phyloP scores from a whole-genome alignment of 92 coral and sea anemone genomes.

The Ricordea florida region DNA sequence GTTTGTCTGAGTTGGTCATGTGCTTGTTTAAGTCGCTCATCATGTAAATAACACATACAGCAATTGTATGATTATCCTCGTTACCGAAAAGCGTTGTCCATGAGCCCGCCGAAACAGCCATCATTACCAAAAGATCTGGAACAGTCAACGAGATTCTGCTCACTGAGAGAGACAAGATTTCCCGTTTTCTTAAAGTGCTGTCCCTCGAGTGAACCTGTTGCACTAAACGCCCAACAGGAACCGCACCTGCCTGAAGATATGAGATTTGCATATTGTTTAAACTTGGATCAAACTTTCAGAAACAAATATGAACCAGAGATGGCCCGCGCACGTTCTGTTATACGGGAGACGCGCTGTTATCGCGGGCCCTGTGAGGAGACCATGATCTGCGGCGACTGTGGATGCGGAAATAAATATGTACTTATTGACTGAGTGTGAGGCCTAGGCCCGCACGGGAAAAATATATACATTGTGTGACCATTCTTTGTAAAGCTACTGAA shows the following conservation, averaged over 20 bases:
- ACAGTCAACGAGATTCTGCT: constrained; percentile 93
- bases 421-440: too few species aligned
- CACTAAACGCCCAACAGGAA: constrained; percentile 95
- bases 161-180: constrained; percentile 91
- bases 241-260: constrained; percentile 72
- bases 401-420: too few species aligned
- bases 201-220: constrained; percentile 97
- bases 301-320: too few species aligned
- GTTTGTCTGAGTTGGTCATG: neutral
- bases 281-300: neutral
- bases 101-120: constrained; percentile 92
- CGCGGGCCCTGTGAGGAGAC: too few species aligned
- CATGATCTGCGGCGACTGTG: too few species aligned
- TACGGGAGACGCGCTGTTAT: too few species aligned
- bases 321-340: too few species aligned
- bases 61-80: neutral
- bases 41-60: neutral
- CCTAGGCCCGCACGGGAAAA: too few species aligned
- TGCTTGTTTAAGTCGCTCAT: neutral
- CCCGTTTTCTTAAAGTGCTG: constrained; percentile 97
- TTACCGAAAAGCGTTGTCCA: constrained; percentile 83
- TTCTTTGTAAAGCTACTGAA: too few species aligned
- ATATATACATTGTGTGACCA: too few species aligned
- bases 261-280: neutral
- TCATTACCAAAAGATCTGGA: constrained; percentile 76